Evolutionary conservation across 2,888 invertebrate species (phyloP).

Genomic region (Melolontha melolontha): DNA sequence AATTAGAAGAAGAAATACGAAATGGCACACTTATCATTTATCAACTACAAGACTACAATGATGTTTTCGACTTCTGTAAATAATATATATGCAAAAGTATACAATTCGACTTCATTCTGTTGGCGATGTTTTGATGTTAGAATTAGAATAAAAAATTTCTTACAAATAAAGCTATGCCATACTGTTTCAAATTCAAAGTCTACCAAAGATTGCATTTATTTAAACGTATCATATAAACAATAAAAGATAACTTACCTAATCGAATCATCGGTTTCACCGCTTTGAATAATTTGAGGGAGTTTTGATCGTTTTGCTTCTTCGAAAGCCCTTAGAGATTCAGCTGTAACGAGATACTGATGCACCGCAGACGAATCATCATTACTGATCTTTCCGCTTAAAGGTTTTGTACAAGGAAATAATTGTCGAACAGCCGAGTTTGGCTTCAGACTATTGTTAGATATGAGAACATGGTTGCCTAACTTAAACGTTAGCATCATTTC

Average conservation of each 20-base stretch:
- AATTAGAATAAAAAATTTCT: too few species aligned
- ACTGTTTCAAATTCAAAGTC: too few species aligned
- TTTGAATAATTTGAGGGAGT: slow-evolving; percentile 67
- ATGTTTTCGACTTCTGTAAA: too few species aligned
- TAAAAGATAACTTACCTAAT: slow-evolving; percentile 65
- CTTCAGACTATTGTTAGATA: slow-evolving; percentile 70
- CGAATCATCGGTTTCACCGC: slow-evolving; percentile 72
- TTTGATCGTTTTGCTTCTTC: slow-evolving; percentile 74
- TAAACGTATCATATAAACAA: too few species aligned
- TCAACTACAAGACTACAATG: too few species aligned
- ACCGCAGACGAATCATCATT: slow-evolving; percentile 54
- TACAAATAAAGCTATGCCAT: too few species aligned
- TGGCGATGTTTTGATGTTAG: too few species aligned
- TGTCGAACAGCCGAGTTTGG: slow-evolving; percentile 88
- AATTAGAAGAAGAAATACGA: too few species aligned
- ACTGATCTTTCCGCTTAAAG: slow-evolving; percentile 63
- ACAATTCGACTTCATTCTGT: too few species aligned
- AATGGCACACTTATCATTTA: too few species aligned
- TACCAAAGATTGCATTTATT: too few species aligned
- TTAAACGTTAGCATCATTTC: slow-evolving; percentile 71
- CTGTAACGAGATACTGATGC: slow-evolving; percentile 74
- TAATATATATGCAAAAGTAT: too few species aligned
- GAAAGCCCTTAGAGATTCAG: slow-evolving; percentile 80
- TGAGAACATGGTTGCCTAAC: slow-evolving; percentile 69
- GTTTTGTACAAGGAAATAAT: slow-evolving; percentile 81